phyloP scores from a whole-genome alignment of 2,113 vertebrate genomes.

The Macroglossus sobrinus region DNA sequence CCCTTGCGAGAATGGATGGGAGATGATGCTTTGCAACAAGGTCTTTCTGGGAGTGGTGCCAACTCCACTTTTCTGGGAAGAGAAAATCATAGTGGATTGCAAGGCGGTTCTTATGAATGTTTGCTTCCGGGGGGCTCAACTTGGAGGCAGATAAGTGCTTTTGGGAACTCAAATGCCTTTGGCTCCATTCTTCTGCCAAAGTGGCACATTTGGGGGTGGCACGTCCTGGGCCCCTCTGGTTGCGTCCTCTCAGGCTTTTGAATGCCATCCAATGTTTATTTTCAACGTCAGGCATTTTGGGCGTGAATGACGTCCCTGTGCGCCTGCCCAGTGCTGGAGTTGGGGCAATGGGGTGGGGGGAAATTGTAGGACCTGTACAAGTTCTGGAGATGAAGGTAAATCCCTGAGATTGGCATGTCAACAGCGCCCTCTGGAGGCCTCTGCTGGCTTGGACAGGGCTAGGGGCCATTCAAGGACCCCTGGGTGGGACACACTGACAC shows the following conservation, averaged over 20 bases:
- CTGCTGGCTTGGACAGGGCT: rapidly evolving
- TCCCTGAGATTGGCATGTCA: neutral
- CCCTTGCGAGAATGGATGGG: rapidly evolving
- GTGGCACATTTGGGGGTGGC: neutral
- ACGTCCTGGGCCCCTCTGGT: neutral
- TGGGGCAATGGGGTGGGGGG: rapidly evolving
- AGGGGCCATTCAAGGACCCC: too few relatives aligned
- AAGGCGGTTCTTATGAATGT: neutral
- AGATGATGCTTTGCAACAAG: rapidly evolving
- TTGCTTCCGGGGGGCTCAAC: neutral
- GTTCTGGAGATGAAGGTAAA: neutral
- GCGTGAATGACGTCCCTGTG: neutral
- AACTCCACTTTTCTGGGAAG: neutral
- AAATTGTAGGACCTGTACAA: neutral
- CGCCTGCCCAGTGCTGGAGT: neutral
- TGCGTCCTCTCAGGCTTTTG: neutral
- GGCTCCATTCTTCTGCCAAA: neutral
- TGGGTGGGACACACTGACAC: rapidly evolving
- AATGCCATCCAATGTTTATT: neutral
- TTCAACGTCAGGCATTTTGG: neutral
- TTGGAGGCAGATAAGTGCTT: neutral
- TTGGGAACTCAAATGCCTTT: neutral
- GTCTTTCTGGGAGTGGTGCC: neutral
- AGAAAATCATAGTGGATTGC: neutral
- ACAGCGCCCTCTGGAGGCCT: neutral